phyloP scores from a whole-genome alignment of 1,140 invertebrate genomes.

The Bombyx mandarina region DNA sequence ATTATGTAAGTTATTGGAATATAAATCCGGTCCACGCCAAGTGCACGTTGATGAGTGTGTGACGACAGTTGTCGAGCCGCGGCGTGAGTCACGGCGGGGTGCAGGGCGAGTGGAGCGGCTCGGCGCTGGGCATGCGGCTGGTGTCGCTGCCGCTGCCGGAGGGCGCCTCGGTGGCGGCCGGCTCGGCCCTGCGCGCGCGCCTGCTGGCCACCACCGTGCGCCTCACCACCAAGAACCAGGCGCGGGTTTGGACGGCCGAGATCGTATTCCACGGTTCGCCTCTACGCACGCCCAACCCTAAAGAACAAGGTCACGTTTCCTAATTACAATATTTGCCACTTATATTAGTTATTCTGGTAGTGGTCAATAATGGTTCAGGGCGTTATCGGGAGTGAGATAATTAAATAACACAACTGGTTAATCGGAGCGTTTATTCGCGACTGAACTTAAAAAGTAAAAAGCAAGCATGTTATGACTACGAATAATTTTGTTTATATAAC shows the following conservation, averaged over 20 bases:
- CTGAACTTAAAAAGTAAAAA: too few relatives aligned
- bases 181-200: conserved; percentile 77
- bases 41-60: too few relatives aligned
- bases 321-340: neutral
- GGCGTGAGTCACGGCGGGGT: conserved; percentile 92
- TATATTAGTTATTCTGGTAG: too few relatives aligned
- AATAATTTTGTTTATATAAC: too few relatives aligned
- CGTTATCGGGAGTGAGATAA: too few relatives aligned
- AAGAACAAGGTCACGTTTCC: conserved; percentile 81
- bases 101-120: conserved; percentile 91
- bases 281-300: conserved; percentile 82
- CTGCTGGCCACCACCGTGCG: conserved; percentile 89
- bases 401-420: too few relatives aligned
- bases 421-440: too few relatives aligned
- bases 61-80: conserved; percentile 77
- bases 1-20: too few relatives aligned
- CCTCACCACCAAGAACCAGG: conserved; percentile 79
- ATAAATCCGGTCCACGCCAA: too few relatives aligned
- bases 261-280: conserved; percentile 92
- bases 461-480: too few relatives aligned
- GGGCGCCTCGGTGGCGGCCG: conserved; percentile 34
- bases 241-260: conserved; percentile 86
- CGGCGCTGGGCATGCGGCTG: conserved; percentile 85
- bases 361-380: too few relatives aligned
- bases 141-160: conserved; percentile 82